Percentiles rank a stretch among this genome's conserved stretches.
These are phyloP conservation scores for Huso huso DNA, from an alignment of 2,797 vertebrate species.

Conservation along the genomic window DNA sequence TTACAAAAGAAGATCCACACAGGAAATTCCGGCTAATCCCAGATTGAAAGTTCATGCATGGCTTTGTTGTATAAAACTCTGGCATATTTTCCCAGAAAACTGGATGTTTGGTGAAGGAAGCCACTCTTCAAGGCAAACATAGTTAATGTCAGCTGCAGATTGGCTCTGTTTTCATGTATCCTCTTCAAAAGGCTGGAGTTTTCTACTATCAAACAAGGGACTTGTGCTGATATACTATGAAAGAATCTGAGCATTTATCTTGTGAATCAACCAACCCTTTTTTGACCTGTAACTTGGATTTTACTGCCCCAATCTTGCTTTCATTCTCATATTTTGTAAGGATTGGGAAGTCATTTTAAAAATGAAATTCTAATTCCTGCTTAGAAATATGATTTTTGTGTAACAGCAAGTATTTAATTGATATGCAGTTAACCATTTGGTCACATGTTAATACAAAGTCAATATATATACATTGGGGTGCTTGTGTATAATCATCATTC, in stretches of 20 bases:
- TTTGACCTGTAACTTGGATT: background rate
- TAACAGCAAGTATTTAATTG: no score
- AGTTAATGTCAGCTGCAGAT: constrained; percentile 24
- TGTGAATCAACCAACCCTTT: background rate
- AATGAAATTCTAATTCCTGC: no score
- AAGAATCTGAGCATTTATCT: background rate
- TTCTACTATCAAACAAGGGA: constrained; percentile 5
- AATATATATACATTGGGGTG: no score
- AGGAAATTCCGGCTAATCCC: constrained; percentile 80
- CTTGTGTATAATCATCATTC: no score
- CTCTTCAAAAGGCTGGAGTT: constrained; percentile 32
- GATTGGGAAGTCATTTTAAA: no score
- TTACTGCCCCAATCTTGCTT: no score
- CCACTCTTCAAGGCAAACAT: constrained; percentile 24
- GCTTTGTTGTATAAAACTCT: constrained; percentile 73
- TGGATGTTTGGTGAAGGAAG: constrained; percentile 49
- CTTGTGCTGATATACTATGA: no score
- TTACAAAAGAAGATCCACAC: constrained; percentile 81
- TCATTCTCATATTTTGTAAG: no score
- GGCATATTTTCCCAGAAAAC: constrained; percentile 72
- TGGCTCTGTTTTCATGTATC: constrained; percentile 41
- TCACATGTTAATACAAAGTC: no score
- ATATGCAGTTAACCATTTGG: no score
- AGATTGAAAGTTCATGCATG: constrained; percentile 82
- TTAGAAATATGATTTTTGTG: no score